Conservation (phyloP, 64 coral and sea anemone species). For the Dendrophyllia cribrosa region DNA sequence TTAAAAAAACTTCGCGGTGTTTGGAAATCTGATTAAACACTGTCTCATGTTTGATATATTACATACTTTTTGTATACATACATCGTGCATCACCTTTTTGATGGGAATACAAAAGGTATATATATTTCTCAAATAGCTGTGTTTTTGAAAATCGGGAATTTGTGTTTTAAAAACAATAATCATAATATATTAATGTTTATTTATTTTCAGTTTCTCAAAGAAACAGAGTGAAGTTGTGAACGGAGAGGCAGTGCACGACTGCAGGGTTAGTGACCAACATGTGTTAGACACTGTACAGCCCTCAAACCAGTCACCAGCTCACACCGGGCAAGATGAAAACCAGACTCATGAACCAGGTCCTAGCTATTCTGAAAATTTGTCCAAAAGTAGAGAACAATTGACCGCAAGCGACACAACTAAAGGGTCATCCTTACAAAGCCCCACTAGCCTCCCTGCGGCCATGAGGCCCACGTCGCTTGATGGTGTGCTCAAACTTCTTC, state of each 20-base stretch:
- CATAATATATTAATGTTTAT: neutral
- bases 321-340: neutral
- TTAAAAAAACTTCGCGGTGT: too few species aligned
- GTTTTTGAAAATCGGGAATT: too few species aligned
- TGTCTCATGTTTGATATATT: too few species aligned
- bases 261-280: neutral
- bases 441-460: neutral
- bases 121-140: too few species aligned
- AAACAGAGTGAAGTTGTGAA: neutral
- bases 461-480: slow-evolving; percentile 74
- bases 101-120: too few species aligned
- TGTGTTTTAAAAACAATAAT: too few species aligned
- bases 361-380: neutral
- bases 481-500: slow-evolving; percentile 81
- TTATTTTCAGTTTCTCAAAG: neutral
- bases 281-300: neutral
- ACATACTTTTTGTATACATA: too few species aligned
- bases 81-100: too few species aligned
- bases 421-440: neutral
- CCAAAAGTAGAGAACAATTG: neutral
- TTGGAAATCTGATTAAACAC: too few species aligned
- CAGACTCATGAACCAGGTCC: neutral
- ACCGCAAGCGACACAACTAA: neutral
- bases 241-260: neutral
- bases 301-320: neutral